Conservation (phyloP, 2,797 vertebrate species). For the Alouatta caraya region DNA sequence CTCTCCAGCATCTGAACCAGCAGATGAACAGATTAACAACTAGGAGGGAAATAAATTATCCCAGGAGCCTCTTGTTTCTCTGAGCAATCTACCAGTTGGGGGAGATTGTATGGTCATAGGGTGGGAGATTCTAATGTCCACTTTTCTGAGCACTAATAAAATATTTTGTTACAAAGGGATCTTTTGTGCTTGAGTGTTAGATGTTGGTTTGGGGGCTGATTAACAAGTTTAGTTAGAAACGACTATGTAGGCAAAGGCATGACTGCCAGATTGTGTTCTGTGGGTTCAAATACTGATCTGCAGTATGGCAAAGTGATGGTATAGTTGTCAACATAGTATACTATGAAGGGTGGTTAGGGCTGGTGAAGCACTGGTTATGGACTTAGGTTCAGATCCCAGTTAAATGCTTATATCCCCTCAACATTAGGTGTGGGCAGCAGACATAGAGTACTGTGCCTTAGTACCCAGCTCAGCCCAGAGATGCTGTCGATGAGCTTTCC, state of each 20-base stretch:
- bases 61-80: neutral
- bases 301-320: too few relatives aligned
- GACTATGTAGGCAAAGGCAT: neutral
- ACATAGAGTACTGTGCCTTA: neutral
- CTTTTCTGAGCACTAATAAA: neutral
- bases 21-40: neutral
- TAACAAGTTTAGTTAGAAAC: neutral
- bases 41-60: neutral
- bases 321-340: fast-evolving
- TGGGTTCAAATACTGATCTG: neutral
- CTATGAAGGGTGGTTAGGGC: fast-evolving
- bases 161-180: neutral
- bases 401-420: neutral
- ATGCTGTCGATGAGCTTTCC: neutral
- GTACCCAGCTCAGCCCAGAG: neutral
- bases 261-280: neutral
- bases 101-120: neutral
- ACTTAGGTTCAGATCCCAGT: neutral
- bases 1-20: neutral
- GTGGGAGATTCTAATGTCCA: neutral
- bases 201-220: neutral
- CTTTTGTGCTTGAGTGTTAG: neutral
- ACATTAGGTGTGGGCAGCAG: too few relatives aligned
- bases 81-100: neutral
- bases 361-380: neutral